phyloP scores from a whole-genome alignment of 2,113 vertebrate genomes.

The Lepisosteus osseus region DNA sequence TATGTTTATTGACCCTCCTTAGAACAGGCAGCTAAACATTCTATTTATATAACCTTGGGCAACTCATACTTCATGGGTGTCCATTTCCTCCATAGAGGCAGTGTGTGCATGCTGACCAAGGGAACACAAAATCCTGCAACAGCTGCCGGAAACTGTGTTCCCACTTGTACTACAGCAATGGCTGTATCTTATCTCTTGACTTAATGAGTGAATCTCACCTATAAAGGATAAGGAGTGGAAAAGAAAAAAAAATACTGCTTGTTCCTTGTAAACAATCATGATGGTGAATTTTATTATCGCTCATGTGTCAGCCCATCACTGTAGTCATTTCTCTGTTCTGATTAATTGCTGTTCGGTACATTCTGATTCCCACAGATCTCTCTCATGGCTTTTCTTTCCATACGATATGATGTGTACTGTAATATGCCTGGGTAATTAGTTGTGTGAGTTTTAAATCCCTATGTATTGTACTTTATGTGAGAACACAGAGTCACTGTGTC shows the following conservation, averaged over 20 bases:
- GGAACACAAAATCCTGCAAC: background rate
- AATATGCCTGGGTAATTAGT: constrained; percentile 27
- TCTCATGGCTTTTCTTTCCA: constrained; percentile 54
- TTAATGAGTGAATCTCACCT: background rate
- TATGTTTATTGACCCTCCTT: constrained; percentile 3
- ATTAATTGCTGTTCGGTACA: constrained; percentile 38
- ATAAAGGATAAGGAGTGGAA: background rate
- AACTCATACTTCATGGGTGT: constrained; percentile 1
- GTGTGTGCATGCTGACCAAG: background rate
- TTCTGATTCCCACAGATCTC: constrained; percentile 37
- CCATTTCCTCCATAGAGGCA: background rate
- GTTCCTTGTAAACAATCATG: background rate
- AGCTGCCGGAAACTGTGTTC: background rate
- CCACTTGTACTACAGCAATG: background rate
- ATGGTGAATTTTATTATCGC: background rate
- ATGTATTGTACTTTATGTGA: background rate
- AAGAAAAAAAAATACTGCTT: background rate
- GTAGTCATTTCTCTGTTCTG: constrained; percentile 51
- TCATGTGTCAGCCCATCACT: constrained; percentile 45
- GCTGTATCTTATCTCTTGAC: background rate
- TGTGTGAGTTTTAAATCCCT: background rate
- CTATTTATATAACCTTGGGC: constrained; percentile 4
- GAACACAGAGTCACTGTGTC: background rate
- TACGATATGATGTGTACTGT: constrained; percentile 51
- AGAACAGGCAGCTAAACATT: background rate